Evolutionary conservation across 2,888 invertebrate genomes (phyloP).

Genomic region (Lasioglossum vierecki): DNA sequence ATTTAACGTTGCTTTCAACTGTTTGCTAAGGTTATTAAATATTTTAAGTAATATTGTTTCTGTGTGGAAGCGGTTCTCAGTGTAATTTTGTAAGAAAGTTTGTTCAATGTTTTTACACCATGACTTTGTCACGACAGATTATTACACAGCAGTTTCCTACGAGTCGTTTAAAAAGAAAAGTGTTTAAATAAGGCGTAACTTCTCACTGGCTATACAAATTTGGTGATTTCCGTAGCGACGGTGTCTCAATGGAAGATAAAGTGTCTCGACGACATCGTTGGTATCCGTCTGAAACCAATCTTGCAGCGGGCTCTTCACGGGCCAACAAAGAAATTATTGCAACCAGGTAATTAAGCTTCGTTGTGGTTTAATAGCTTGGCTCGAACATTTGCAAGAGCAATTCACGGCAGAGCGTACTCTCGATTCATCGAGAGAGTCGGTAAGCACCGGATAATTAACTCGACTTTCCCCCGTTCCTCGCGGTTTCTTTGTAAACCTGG

Average conservation of each 20-base stretch:
- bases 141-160: neutral
- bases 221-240: neutral
- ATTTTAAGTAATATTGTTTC: no score
- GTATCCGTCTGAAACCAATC: constrained; percentile 7
- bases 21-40: no score
- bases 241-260: neutral
- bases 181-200: neutral
- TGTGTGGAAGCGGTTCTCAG: no score
- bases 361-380: constrained; percentile 36
- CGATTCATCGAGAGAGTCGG: constrained; percentile 43
- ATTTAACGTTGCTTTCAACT: no score
- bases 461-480: constrained; percentile 33
- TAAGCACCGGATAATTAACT: constrained; percentile 54
- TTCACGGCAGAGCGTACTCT: constrained; percentile 38
- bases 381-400: constrained; percentile 43
- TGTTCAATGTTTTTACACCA: no score
- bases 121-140: neutral
- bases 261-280: constrained; percentile 16
- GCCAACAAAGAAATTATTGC: constrained; percentile 35
- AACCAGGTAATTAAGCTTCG: constrained; percentile 43
- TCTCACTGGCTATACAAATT: neutral
- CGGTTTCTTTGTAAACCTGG: constrained; percentile 36
- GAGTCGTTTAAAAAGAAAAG: neutral
- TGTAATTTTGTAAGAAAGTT: no score
- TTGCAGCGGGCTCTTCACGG: constrained; percentile 14